Conservation (phyloP, 2,113 vertebrate species). For the Brachionichthys hirsutus region DNA sequence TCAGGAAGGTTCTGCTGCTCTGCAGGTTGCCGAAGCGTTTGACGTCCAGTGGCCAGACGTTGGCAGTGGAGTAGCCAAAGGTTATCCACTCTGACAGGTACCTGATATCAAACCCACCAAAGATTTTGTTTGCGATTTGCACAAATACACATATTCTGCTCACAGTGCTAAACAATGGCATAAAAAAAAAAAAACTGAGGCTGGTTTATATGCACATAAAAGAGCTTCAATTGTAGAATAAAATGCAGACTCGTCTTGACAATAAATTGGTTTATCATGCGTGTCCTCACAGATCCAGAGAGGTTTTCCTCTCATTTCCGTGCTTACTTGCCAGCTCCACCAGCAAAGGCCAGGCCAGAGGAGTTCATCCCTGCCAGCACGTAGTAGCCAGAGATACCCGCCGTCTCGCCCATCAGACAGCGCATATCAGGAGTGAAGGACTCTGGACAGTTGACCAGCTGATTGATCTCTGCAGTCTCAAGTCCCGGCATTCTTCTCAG, state of each 20-base stretch:
- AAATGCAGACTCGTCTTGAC: background rate
- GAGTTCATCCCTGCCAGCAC: constrained; percentile 97
- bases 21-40: constrained; percentile 94
- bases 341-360: constrained; percentile 88
- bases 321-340: constrained; percentile 93
- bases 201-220: background rate
- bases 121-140: constrained; percentile 5
- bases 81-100: constrained; percentile 98
- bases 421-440: constrained; percentile 96
- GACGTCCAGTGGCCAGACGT: constrained; percentile 93
- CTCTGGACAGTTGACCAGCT: constrained; percentile 95
- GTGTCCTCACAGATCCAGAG: background rate
- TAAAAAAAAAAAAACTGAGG: background rate
- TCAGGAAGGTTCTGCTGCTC: constrained; percentile 95
- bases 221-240: background rate
- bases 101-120: constrained; percentile 65
- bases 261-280: background rate
- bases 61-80: constrained; percentile 88
- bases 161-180: background rate
- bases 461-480: constrained; percentile 88
- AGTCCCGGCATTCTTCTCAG: constrained; percentile 88
- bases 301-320: background rate
- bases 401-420: constrained; percentile 94
- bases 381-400: constrained; percentile 84
- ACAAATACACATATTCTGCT: background rate